phyloP scores from a whole-genome alignment of 2,797 vertebrate genomes.

The Xerus rutilus region DNA sequence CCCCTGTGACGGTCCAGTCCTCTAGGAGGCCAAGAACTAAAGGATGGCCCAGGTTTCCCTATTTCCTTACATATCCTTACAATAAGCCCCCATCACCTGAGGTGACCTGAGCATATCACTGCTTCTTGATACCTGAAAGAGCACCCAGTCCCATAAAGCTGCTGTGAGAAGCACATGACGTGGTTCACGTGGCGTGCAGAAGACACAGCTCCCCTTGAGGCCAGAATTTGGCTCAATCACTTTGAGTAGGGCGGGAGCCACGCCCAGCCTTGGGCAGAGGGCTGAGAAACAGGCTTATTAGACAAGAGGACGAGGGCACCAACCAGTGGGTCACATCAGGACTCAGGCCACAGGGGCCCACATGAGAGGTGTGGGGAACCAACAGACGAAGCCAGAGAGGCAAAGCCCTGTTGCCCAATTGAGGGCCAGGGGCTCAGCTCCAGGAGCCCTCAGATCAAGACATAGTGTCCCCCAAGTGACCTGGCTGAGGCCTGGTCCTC shows the following conservation, averaged over 20 bases:
- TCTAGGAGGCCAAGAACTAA: background rate
- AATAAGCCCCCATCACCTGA: background rate
- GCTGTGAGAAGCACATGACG: background rate
- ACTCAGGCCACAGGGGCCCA: background rate
- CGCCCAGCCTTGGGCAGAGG: background rate
- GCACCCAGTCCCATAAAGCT: background rate
- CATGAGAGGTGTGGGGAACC: background rate
- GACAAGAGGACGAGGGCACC: background rate
- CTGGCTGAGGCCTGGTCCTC: background rate
- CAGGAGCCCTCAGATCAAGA: background rate
- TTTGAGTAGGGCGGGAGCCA: fast-evolving
- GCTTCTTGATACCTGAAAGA: background rate
- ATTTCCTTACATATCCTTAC: background rate
- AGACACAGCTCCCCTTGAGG: background rate
- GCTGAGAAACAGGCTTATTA: background rate
- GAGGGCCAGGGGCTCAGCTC: background rate
- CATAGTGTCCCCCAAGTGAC: fast-evolving
- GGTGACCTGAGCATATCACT: background rate
- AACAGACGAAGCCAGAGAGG: background rate
- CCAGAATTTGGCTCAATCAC: fast-evolving
- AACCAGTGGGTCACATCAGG: background rate
- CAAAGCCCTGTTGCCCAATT: background rate
- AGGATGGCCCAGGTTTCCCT: background rate
- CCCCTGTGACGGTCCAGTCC: fast-evolving
- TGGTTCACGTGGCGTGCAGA: fast-evolving